Evolutionary conservation across 2,797 vertebrate genomes (phyloP).

Genomic region (Sebastes itinus): DNA sequence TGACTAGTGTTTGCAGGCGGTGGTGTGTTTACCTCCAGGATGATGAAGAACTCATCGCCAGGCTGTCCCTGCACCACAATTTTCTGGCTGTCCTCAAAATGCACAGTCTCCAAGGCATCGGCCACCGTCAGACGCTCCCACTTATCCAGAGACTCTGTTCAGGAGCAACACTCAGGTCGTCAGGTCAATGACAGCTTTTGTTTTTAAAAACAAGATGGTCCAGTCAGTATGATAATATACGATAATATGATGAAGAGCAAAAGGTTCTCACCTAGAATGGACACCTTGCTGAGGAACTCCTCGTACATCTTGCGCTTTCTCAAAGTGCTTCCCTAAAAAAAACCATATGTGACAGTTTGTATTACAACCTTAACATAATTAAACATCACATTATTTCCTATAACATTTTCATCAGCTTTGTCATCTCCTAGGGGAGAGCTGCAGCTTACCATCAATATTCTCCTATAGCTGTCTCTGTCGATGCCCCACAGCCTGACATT

Average conservation of each 20-base stretch:
- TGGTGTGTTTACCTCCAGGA: constrained; percentile 84
- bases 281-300: constrained; percentile 95
- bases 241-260: not conserved
- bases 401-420: not conserved
- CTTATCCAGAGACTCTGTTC: constrained; percentile 91
- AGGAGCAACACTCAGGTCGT: not conserved
- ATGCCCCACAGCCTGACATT: constrained; percentile 93
- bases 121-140: constrained; percentile 95
- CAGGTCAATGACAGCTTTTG: not conserved
- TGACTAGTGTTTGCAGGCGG: not conserved
- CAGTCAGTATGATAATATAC: too few relatives aligned
- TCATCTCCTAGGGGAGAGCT: not conserved
- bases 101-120: constrained; percentile 90
- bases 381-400: not conserved
- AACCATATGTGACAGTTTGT: not conserved
- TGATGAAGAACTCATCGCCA: constrained; percentile 95
- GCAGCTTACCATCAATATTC: constrained; percentile 89
- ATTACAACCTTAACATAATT: not conserved
- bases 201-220: not conserved
- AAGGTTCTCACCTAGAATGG: constrained; percentile 88
- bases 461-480: constrained; percentile 91
- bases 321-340: constrained; percentile 88
- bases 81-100: constrained; percentile 92
- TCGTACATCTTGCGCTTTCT: constrained; percentile 96
- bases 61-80: constrained; percentile 94